These are phyloP conservation scores for Euzetes globulus DNA, from an alignment of 2,888 invertebrate species.

Conservation along the genomic window DNA sequence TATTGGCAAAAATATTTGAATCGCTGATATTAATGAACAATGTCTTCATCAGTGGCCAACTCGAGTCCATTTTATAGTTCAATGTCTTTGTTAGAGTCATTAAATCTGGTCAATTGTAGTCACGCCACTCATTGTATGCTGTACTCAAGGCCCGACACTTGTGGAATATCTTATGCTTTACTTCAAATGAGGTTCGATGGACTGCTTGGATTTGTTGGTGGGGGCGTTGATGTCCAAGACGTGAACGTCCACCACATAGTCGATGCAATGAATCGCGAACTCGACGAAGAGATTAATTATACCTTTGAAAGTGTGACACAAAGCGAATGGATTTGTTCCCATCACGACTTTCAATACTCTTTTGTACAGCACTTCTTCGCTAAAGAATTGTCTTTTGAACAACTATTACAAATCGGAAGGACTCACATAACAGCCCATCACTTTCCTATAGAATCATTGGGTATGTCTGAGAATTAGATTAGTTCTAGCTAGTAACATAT, in stretches of 20 bases:
- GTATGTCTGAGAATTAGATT: background rate
- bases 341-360: background rate
- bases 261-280: background rate
- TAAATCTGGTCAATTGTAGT: background rate
- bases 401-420: background rate
- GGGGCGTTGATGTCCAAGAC: background rate
- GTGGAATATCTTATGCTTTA: background rate
- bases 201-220: background rate
- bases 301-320: background rate
- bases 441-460: background rate
- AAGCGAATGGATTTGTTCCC: background rate
- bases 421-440: background rate
- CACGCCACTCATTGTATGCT: conserved; percentile 45
- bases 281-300: conserved; percentile 23
- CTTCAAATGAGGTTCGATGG: conserved; percentile 12
- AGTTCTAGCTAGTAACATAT: too few species aligned
- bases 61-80: background rate
- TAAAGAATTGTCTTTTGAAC: background rate
- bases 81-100: background rate
- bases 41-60: background rate
- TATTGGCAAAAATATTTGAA: too few species aligned
- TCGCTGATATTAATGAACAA: background rate
- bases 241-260: background rate
- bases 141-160: background rate
- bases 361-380: background rate